Evolutionary conservation across 2,888 invertebrate species (phyloP).

Genomic region (Leucania comma): DNA sequence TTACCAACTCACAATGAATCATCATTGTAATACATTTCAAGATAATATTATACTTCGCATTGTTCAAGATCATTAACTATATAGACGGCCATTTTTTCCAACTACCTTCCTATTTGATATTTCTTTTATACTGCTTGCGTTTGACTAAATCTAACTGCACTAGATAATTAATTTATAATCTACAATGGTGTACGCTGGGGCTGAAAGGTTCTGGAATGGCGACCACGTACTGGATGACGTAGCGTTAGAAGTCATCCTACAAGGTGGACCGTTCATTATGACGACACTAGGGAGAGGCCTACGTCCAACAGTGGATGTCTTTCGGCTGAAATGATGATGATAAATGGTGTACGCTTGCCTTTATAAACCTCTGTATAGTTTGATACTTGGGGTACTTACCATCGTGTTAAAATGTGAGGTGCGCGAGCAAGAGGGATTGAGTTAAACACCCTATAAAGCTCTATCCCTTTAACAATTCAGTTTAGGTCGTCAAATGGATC

Average conservation of each 20-base stretch:
- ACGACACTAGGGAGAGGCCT: no score
- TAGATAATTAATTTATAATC: background rate
- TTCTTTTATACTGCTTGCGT: background rate
- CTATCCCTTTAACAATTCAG: no score
- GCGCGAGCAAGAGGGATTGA: no score
- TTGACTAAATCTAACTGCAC: background rate
- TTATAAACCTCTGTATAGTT: background rate
- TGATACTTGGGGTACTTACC: background rate
- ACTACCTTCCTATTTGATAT: background rate
- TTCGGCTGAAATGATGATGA: no score
- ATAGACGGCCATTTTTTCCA: background rate
- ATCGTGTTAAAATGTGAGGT: no score
- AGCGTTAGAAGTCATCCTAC: no score
- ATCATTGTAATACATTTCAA: constrained; percentile 3
- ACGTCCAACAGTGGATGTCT: no score
- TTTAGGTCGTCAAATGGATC: no score
- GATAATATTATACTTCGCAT: constrained; percentile 21
- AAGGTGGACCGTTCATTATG: no score
- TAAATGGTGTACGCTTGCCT: background rate
- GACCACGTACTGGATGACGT: no score
- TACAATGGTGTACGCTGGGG: background rate
- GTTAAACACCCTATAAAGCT: no score
- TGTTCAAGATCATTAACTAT: constrained; percentile 14
- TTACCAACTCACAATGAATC: constrained; percentile 18
- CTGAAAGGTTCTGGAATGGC: no score